These are phyloP conservation scores for Sebastes fasciatus DNA, from an alignment of 2,113 vertebrate genomes.

Conservation along the genomic window DNA sequence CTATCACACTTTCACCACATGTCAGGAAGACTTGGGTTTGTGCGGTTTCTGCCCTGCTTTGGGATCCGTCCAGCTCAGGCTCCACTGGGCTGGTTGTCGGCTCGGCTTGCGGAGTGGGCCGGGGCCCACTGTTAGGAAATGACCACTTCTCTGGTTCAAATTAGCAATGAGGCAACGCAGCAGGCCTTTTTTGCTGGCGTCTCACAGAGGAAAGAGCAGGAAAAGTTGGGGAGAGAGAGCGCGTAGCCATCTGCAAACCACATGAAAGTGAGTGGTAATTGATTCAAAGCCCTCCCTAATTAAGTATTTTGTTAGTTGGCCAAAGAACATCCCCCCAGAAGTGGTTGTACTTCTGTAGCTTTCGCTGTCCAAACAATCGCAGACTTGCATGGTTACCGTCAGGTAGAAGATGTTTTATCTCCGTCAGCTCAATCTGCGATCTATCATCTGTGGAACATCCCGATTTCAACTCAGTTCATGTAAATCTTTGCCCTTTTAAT, in stretches of 20 bases:
- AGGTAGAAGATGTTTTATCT: constrained; percentile 36
- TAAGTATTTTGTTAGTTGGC: constrained; percentile 75
- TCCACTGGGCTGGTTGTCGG: constrained; percentile 45
- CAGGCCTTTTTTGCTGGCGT: constrained; percentile 68
- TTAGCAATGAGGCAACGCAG: constrained; percentile 82
- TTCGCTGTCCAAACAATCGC: constrained; percentile 52
- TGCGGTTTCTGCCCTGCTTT: constrained; percentile 68
- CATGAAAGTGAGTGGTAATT: constrained; percentile 80
- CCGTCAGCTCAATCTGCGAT: constrained; percentile 33
- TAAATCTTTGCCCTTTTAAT: constrained; percentile 47
- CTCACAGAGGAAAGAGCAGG: constrained; percentile 61
- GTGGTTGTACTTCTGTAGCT: constrained; percentile 65
- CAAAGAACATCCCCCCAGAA: constrained; percentile 68
- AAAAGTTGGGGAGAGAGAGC: constrained; percentile 53
- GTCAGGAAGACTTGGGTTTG: constrained; percentile 67
- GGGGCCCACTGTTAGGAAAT: constrained; percentile 71
- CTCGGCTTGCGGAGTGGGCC: constrained; percentile 50
- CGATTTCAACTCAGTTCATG: constrained; percentile 34
- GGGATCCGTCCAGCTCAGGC: constrained; percentile 58
- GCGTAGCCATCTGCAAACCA: constrained; percentile 78
- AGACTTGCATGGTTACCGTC: constrained; percentile 56
- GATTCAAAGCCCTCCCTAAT: constrained; percentile 76
- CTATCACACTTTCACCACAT: constrained; percentile 71
- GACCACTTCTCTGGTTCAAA: constrained; percentile 84
- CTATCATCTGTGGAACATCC: constrained; percentile 36